Base-by-base conservation (phyloP, 1,140 invertebrate species). In the Saccostrea glomerata region DNA sequence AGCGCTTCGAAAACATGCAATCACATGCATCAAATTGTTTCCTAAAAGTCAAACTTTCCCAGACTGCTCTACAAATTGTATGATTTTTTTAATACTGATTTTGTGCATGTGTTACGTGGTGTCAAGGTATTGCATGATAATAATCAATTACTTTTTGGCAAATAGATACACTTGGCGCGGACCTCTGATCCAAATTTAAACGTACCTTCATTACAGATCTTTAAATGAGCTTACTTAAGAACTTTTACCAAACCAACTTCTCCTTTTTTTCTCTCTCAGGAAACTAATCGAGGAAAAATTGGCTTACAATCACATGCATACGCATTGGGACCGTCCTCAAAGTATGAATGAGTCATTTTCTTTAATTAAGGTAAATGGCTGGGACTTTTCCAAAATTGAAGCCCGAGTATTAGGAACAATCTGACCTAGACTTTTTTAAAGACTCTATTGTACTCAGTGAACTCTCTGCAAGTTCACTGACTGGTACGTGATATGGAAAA, bases 91-190 rank as follows among this genome's bases (percentile, higher is more conserved):
- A 12, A 25, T 77, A 3, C 70, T 3, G 58, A 77, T 36, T 77
- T 13, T 36, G 70, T 77, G 70, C 4, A 77, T 47, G 70, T 77
- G 12, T 25, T 77, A 77, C 11, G 36, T 77, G 70, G 70, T 77
- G 70, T 77, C 70, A 30, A 15, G 70, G 25, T 77, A 77, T 36
- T 77, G 70, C 70, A 77, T 77, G 70, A 77, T 77, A 77, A 77
- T 17, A 36, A 77, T 30, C 70, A 77, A 77, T 77, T 77, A 77
- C 70, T 30, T 30, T 25, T 77, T 77, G 70, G 70, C 70, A 77
- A 77, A 77, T 47, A 63, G 70, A 77, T 77, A 77, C 70, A 77
- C 70, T 77, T 77, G 70, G 70, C 70, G 36, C 13, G 15, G 25
- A 77, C 23, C 70, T 77, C 70, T 77, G 70, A 77, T 36, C 70